These are phyloP conservation scores for Drosophila monieri DNA, from an alignment of 2,888 invertebrate genomes.

Conservation along the genomic window DNA sequence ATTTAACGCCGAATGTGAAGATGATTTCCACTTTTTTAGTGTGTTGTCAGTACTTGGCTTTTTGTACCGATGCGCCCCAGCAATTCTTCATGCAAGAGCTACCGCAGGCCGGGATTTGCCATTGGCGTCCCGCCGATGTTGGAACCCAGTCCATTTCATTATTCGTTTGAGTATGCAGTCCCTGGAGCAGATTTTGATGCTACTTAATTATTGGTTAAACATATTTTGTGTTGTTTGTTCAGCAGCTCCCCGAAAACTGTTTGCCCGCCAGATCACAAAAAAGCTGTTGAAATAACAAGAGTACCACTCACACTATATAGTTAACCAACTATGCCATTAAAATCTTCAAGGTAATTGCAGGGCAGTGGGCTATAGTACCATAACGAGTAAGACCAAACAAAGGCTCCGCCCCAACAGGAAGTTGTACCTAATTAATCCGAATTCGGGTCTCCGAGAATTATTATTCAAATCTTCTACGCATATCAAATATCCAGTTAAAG, in stretches of 20 bases:
- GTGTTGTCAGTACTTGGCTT: slow-evolving; percentile 12
- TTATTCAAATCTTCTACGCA: slow-evolving; percentile 15
- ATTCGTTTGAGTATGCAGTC: slow-evolving; percentile 42
- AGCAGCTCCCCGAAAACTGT: slow-evolving; percentile 38
- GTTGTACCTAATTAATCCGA: slow-evolving; percentile 23
- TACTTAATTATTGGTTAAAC: slow-evolving; percentile 51
- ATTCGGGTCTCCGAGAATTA: slow-evolving; percentile 4
- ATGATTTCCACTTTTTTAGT: slow-evolving; percentile 48
- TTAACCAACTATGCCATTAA: slow-evolving; percentile 34
- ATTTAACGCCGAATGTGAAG: slow-evolving; percentile 55
- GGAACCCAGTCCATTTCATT: slow-evolving; percentile 27
- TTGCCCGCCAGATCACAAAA: slow-evolving; percentile 26
- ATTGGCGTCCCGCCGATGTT: slow-evolving; percentile 21
- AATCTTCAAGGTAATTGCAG: slow-evolving; percentile 35
- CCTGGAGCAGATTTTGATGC: slow-evolving; percentile 43
- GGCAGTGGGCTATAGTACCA: slow-evolving; percentile 18
- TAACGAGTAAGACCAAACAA: slow-evolving; percentile 16
- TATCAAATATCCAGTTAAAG: slow-evolving; percentile 21
- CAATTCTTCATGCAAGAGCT: slow-evolving; percentile 52
- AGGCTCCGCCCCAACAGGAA: slow-evolving; percentile 20
- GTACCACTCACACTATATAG: slow-evolving; percentile 25
- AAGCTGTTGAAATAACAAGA: slow-evolving; percentile 41
- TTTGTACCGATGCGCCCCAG: slow-evolving; percentile 48
- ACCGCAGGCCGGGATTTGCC: slow-evolving; percentile 38
- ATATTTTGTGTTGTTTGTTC: slow-evolving; percentile 35